These are phyloP conservation scores for Toxotes lorentzi DNA, from an alignment of 2,797 vertebrate species.

Conservation along the genomic window DNA sequence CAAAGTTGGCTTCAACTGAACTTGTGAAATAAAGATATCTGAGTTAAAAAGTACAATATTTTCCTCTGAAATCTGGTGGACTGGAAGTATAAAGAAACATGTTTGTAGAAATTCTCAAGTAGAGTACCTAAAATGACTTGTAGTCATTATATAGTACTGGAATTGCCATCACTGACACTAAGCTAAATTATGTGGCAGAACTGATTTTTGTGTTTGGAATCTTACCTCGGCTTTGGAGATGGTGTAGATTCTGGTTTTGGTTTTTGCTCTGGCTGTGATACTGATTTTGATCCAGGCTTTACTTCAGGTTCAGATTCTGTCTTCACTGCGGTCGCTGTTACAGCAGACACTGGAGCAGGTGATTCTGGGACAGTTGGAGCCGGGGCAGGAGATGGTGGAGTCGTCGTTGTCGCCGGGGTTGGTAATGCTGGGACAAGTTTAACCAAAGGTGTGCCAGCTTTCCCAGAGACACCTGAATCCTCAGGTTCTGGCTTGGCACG, in stretches of 20 bases:
- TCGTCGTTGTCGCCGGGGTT: not conserved
- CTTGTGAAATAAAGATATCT: not conserved
- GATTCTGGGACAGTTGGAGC: not conserved
- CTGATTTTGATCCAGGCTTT: not conserved
- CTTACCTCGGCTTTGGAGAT: conserved; percentile 66
- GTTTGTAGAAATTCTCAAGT: not conserved
- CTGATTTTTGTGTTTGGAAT: not conserved
- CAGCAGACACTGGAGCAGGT: not conserved
- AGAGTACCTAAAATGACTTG: not conserved
- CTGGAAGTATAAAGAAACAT: not conserved
- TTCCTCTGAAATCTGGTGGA: not conserved
- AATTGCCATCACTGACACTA: not conserved
- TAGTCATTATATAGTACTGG: too few species aligned
- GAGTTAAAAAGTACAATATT: not conserved
- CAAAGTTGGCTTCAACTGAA: too few species aligned
- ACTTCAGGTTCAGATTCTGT: conserved; percentile 12
- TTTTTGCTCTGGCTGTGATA: conserved; percentile 5
- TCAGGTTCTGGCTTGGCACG: conserved; percentile 8
- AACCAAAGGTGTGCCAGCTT: conserved; percentile 21
- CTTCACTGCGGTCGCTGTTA: conserved; percentile 16
- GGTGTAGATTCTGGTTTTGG: conserved; percentile 21
- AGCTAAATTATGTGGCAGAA: not conserved
- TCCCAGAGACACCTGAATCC: not conserved
- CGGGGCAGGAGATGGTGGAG: not conserved
- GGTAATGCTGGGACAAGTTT: conserved; percentile 1